Evolutionary conservation across 1,140 invertebrate species (phyloP), one percentile per base, ranked within the genome.

Genomic region (Saxidomus purpurata): DNA sequence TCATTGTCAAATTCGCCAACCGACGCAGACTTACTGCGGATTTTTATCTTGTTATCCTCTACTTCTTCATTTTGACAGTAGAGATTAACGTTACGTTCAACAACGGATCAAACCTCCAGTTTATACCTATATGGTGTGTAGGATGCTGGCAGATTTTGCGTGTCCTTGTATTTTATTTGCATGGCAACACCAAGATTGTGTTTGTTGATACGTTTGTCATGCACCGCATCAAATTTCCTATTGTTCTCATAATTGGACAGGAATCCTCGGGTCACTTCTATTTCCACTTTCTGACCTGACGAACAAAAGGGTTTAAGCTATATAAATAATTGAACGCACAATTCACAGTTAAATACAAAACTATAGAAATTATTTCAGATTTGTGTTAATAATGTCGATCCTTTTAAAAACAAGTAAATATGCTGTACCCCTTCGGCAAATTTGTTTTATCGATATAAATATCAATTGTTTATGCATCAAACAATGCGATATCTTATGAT

Each of bases 121-220:
- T n/a, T n/a, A n/a, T 63, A 87, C 84, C 40, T 87, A 71, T 59
- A 87, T 1, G 84, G 71, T 59, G 81, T 90, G 61, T 36, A 31
- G n/a, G 80, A 43, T 76, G 71, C 40, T 49, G 52, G 61, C 34
- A 61, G 63, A 87, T 31, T 49, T 36, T 55, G 40, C 19, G 82
- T 43, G 25, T 47, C 13, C 28, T 80, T n/a, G 82, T 67, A 81
- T 19, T 31, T 87, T 0, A 91, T 82, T 71, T 92, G 88, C 43
- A 92, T 69, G 52, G 88, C 90, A 11, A 80, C 28, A 13, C 92
- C 92, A 19, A 90, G 43, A 28, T 85, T 89, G 59, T 84, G 67
- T 40, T 59, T 87, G 77, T 87, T 89, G 77, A 69, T 90, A 19
- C 92, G 89, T 49, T 87, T 88, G 77, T 92, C 92, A 2, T 87